A percentile compares a stretch with the other conserved stretches of the same genome.
phyloP scores from a whole-genome alignment of 2,113 vertebrate species.

The Electrona antarctica region DNA sequence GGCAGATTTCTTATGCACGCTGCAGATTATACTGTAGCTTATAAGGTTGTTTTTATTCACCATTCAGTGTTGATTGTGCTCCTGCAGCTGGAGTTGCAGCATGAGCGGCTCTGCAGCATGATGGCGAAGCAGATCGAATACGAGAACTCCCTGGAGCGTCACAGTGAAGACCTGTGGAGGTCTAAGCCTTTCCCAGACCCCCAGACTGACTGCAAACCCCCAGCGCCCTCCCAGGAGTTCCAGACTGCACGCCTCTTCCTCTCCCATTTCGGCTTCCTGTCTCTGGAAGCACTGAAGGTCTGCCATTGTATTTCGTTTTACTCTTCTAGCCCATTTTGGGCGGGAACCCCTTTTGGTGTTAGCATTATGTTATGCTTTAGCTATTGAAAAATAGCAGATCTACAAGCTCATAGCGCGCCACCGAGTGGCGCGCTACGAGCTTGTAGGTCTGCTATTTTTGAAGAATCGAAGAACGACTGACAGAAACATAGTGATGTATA shows the following conservation, averaged over 20 bases:
- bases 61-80: neutral
- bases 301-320: neutral
- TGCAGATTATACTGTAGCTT: no score
- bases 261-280: constrained; percentile 95
- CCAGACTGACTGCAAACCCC: constrained; percentile 89
- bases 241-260: constrained; percentile 95
- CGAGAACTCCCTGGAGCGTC: constrained; percentile 86
- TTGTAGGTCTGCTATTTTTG: no score
- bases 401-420: no score
- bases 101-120: constrained; percentile 87
- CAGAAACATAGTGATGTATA: no score
- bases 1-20: no score
- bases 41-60: no score
- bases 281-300: constrained; percentile 93
- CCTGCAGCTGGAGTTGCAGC: constrained; percentile 87
- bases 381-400: no score
- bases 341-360: no score
- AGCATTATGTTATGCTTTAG: no score
- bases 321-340: no score
- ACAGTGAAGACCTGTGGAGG: constrained; percentile 85
- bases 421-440: no score
- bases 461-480: no score
- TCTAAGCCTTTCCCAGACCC: constrained; percentile 90
- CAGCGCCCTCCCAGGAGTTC: constrained; percentile 90
- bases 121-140: constrained; percentile 93